phyloP scores from a whole-genome alignment of 2,113 vertebrate genomes.

The Siniperca chuatsi region DNA sequence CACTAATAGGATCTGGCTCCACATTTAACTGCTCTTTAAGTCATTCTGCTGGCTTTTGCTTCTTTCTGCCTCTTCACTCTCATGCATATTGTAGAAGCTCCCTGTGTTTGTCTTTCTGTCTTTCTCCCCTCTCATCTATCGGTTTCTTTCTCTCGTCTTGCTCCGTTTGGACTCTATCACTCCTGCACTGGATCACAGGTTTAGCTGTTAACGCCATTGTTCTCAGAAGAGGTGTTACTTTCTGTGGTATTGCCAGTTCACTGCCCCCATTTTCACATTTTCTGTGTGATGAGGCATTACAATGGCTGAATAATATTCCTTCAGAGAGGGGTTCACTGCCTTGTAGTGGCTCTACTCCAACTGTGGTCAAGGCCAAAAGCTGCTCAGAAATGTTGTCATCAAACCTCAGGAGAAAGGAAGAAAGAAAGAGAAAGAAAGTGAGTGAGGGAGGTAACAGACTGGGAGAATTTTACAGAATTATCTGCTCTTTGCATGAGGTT shows the following conservation, averaged over 20 bases:
- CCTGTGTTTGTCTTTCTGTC: conserved; percentile 43
- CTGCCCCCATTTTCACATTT: conserved; percentile 64
- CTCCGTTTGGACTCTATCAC: conserved; percentile 45
- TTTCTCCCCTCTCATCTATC: not conserved
- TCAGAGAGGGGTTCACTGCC: conserved; percentile 45
- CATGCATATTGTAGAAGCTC: conserved; percentile 48
- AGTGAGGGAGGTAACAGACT: conserved; percentile 28
- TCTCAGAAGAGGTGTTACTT: conserved; percentile 63
- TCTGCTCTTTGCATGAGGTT: conserved; percentile 70
- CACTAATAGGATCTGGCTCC: conserved; percentile 15
- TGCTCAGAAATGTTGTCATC: conserved; percentile 51
- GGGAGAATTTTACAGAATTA: conserved; percentile 58
- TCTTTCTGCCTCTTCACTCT: conserved; percentile 25
- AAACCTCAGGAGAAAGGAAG: conserved; percentile 27
- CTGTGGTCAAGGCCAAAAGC: conserved; percentile 58
- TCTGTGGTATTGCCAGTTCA: conserved; percentile 63
- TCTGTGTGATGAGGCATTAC: conserved; percentile 68
- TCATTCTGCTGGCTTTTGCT: conserved; percentile 1
- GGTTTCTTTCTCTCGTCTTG: conserved; percentile 16
- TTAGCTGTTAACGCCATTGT: conserved; percentile 56
- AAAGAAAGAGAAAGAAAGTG: not conserved
- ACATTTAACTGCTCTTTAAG: conserved; percentile 37
- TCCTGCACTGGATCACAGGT: conserved; percentile 42
- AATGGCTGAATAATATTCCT: conserved; percentile 65
- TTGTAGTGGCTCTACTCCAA: conserved; percentile 63